A percentile compares a stretch with the other conserved stretches of the same genome.
Conservation (phyloP, 2,888 invertebrate species). For the Synergus umbraculus region DNA sequence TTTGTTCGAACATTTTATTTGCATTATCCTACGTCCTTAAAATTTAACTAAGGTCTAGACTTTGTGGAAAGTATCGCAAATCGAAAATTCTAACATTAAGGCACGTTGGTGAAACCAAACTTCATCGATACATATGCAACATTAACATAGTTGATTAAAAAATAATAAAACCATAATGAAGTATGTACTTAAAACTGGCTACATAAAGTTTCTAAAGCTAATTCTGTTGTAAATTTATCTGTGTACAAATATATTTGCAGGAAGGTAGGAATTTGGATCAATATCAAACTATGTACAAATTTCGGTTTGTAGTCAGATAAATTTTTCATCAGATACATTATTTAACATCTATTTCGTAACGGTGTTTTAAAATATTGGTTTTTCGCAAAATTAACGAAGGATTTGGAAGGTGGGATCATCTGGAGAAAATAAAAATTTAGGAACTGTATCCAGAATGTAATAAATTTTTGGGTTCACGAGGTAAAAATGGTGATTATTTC, state of each 20-base stretch:
- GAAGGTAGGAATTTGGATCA: not conserved
- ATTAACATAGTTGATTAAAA: conserved; percentile 6
- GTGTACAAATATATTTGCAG: not conserved
- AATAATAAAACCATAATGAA: conserved; percentile 2
- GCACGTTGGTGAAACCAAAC: conserved; percentile 67
- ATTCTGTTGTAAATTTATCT: not conserved
- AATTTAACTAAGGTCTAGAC: conserved; percentile 47
- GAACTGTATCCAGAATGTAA: conserved; percentile 9
- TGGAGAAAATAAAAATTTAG: not conserved
- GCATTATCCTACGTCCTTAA: conserved; percentile 60
- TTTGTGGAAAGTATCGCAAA: conserved; percentile 62
- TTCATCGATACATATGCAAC: conserved; percentile 43
- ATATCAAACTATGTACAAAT: not conserved
- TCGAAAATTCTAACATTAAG: conserved; percentile 58
- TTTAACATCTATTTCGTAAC: not conserved
- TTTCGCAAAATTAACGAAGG: not conserved
- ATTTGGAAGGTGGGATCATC: not conserved
- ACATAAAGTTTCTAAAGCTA: conserved; percentile 1
- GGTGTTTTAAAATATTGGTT: not conserved
- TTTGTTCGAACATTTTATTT: conserved; percentile 66
- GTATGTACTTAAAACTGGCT: not conserved
- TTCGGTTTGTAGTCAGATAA: not conserved
- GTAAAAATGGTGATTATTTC: conserved; percentile 55
- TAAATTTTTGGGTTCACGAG: conserved; percentile 48
- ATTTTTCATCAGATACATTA: not conserved